These are phyloP conservation scores for Piscicola geometra DNA, from an alignment of 2,888 invertebrate genomes.

Conservation along the genomic window DNA sequence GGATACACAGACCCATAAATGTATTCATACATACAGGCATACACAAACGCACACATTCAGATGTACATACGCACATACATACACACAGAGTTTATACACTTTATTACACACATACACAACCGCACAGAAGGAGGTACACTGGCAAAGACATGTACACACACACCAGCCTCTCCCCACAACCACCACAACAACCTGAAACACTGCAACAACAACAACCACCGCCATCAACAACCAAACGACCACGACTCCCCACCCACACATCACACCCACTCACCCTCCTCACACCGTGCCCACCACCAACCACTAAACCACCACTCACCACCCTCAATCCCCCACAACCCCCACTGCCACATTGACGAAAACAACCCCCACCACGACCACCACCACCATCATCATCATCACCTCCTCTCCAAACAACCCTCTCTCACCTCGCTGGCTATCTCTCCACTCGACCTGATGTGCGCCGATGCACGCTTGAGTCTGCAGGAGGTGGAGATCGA, in stretches of 20 bases:
- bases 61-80: too few species aligned
- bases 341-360: not conserved
- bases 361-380: not conserved
- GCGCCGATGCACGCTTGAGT: conserved; percentile 4
- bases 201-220: too few species aligned
- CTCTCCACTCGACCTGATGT: conserved; percentile 2
- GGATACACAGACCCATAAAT: too few species aligned
- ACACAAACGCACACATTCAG: too few species aligned
- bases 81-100: too few species aligned
- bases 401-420: not conserved
- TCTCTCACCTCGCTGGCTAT: conserved; percentile 1
- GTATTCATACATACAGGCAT: too few species aligned
- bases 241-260: not conserved
- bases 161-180: too few species aligned
- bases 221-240: too few species aligned
- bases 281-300: not conserved
- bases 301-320: not conserved
- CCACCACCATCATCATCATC: conserved; percentile 4
- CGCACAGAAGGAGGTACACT: too few species aligned
- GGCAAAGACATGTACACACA: too few species aligned
- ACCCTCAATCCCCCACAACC: not conserved
- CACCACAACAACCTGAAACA: too few species aligned
- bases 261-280: not conserved
- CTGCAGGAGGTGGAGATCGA: conserved; percentile 28
- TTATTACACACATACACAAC: too few species aligned